phyloP scores from a whole-genome alignment of 1,140 invertebrate genomes.

The Trialeurodes vaporariorum region DNA sequence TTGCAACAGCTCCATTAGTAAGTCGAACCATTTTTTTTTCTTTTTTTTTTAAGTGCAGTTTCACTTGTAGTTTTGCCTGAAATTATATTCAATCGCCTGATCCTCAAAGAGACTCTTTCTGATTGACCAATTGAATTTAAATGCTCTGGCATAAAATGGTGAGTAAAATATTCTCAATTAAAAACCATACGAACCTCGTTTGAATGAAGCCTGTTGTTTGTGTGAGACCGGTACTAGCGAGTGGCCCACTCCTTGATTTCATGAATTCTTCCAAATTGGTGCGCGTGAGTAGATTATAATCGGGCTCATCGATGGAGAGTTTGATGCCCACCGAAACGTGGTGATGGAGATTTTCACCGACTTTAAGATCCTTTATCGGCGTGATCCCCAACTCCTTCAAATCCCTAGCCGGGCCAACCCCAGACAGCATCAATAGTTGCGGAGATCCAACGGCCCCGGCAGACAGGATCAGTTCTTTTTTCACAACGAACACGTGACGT shows the following conservation, averaged over 20 bases:
- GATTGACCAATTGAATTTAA: no score
- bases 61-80: no score
- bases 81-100: no score
- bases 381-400: constrained; percentile 38
- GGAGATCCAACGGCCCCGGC: constrained; percentile 58
- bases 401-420: constrained; percentile 49
- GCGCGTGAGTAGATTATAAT: constrained; percentile 28
- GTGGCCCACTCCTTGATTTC: constrained; percentile 32
- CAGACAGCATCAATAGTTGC: constrained; percentile 58
- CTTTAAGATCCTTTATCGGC: constrained; percentile 39
- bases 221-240: constrained; percentile 38
- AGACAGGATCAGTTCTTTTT: constrained; percentile 53
- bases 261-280: constrained; percentile 35
- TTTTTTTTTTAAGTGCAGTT: no score
- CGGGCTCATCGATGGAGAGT: constrained; percentile 33
- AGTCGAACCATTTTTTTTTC: no score
- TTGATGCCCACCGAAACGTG: constrained; percentile 36
- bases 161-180: no score
- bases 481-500: constrained; percentile 19
- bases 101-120: no score
- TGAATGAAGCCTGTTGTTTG: constrained; percentile 31
- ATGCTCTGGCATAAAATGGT: no score
- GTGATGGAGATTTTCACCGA: constrained; percentile 46
- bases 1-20: no score
- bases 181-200: constrained; percentile 4